Percentiles rank a stretch among this genome's conserved stretches.
Evolutionary conservation across 2,113 vertebrate species (phyloP).

Genomic region (Sigmodon hispidus): DNA sequence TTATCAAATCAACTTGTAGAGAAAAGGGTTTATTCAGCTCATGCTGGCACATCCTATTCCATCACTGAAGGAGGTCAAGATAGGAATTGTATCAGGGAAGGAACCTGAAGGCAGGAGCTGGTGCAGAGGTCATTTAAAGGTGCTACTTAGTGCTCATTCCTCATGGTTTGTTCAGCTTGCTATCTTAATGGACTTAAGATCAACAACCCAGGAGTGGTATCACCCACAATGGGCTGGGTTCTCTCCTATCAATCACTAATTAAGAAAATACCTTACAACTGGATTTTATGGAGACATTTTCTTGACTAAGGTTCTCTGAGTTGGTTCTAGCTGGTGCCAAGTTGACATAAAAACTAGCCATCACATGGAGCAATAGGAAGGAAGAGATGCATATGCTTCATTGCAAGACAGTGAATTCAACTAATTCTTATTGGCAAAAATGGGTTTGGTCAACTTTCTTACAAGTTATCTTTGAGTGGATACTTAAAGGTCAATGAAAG

Average conservation of each 20-base stretch:
- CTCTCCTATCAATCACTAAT: background rate
- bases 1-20: background rate
- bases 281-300: background rate
- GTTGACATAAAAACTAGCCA: background rate
- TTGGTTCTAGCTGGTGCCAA: background rate
- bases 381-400: background rate
- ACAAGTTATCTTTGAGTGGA: constrained; percentile 40
- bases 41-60: background rate
- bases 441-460: constrained; percentile 29
- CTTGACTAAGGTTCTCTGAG: background rate
- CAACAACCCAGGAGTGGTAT: background rate
- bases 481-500: background rate
- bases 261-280: background rate
- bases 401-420: constrained; percentile 32
- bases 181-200: background rate
- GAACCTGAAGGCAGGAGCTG: background rate
- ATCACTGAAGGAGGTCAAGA: background rate
- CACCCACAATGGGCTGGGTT: background rate
- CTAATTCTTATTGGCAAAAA: constrained; percentile 41
- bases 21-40: background rate
- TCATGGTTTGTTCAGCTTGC: background rate
- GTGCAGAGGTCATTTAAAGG: background rate
- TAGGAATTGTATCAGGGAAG: background rate
- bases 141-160: background rate
- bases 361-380: background rate